Conservation (phyloP, 2,888 invertebrate species). For the Tryphoninae sp. region DNA sequence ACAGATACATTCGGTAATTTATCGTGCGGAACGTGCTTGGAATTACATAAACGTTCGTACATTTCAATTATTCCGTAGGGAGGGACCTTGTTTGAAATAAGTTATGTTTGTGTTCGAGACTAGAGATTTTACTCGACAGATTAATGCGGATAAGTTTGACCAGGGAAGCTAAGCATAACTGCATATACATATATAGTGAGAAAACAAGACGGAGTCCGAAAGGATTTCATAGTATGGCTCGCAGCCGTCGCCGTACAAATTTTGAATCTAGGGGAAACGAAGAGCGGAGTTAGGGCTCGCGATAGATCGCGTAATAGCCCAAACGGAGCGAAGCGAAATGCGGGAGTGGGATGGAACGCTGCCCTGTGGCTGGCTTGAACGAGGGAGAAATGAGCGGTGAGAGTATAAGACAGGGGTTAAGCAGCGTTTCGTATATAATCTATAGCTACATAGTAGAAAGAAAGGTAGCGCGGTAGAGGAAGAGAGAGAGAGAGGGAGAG, state of each 20-base stretch:
- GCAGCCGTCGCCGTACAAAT: constrained; percentile 41
- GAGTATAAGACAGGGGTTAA: constrained; percentile 46
- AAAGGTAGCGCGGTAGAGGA: constrained; percentile 13
- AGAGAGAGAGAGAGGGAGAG: constrained; percentile 20
- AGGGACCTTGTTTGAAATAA: neutral
- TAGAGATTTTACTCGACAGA: constrained; percentile 45
- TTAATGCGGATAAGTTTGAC: constrained; percentile 32
- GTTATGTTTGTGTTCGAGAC: constrained; percentile 39
- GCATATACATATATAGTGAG: neutral
- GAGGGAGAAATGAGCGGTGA: constrained; percentile 47
- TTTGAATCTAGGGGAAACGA: constrained; percentile 42
- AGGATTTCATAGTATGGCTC: constrained; percentile 39
- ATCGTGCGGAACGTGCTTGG: too few species aligned
- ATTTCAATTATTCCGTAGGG: neutral
- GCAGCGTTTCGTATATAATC: constrained; percentile 18
- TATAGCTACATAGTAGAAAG: constrained; percentile 12
- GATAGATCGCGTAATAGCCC: constrained; percentile 60
- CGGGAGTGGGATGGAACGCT: constrained; percentile 18
- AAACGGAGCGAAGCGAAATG: constrained; percentile 31
- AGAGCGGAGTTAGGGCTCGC: constrained; percentile 33
- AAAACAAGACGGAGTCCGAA: constrained; percentile 32
- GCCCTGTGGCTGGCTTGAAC: constrained; percentile 28
- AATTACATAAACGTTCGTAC: neutral
- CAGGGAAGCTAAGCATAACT: constrained; percentile 9
- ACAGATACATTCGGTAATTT: too few species aligned